Evolutionary conservation across 2,113 vertebrate genomes (phyloP), one percentile per base, ranked within the genome.

Genomic region (Polypterus bichir): DNA sequence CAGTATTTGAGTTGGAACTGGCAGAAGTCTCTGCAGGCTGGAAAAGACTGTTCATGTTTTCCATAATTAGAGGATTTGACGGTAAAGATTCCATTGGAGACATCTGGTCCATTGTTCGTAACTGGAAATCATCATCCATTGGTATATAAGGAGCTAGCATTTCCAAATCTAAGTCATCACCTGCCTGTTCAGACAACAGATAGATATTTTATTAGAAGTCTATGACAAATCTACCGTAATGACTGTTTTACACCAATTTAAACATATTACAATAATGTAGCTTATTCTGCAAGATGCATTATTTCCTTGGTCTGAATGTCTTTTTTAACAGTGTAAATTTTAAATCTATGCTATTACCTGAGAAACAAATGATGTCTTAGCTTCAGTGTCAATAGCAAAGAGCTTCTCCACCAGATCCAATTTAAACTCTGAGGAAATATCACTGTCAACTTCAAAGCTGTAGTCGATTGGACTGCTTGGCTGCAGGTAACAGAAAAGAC

Each of bases 91-190:
- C 85, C 5, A 87, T 77, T 0, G 87, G 82, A 62, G 88, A 88
- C 44, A 92, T 70, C 69, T 88, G 88, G 64, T 89, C 86, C 3
- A 90, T 84, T 60, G 85, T 88, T 49, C 88, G 89, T 66, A 98
- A 81, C 85, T 97, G 96, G 82, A 94, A 97, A 72, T 98, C 96
- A 8, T 97, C 94, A 47, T 99, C 96, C 93, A 99, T 97, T 48
- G 94, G 89, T 75, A 99, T 99, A 68, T 97, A 99, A 7, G 96
- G 96, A 59, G 96, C 96, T 62, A 99, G 73, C 95, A 96, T 97
- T 74, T 99, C 96, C 78, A 99, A 77, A 66, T 97, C 95, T 73
- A 95, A 83, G 74, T 83, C 82, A 46, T 93, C 89, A 1, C 83
- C 86, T 70, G 86, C 86, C 86, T 89, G 27, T 27, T 27, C 27